Evolutionary conservation across 23 tunicate species (phyloP).

Genomic region (Diplosoma virens): DNA sequence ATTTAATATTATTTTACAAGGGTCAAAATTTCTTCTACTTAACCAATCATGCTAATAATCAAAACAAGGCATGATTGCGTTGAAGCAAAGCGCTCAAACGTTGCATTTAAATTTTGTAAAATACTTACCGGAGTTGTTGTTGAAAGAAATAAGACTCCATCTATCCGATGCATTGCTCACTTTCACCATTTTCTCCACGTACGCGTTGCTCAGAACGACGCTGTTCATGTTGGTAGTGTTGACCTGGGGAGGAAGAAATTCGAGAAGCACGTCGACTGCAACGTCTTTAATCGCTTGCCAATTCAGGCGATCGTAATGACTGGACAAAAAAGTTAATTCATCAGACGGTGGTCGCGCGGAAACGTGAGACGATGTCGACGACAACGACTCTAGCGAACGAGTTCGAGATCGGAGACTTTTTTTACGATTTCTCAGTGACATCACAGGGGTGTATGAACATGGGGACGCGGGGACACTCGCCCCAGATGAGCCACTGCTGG

Average conservation of each 20-base stretch:
- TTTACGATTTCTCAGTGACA: not conserved
- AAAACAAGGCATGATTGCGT: too few relatives aligned
- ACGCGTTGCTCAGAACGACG: conserved; percentile 77
- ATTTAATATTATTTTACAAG: too few relatives aligned
- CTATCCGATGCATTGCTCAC: conserved; percentile 71
- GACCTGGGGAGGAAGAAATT: conserved; percentile 65
- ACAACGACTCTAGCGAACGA: conserved; percentile 68
- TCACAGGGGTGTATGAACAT: not conserved
- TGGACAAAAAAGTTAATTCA: not conserved
- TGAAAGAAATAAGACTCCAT: conserved; percentile 95
- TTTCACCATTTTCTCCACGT: conserved; percentile 97
- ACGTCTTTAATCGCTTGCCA: conserved; percentile 90
- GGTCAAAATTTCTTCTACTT: too few relatives aligned
- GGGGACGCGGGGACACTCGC: conserved; percentile 78
- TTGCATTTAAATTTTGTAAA: not conserved
- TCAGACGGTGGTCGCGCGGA: not conserved
- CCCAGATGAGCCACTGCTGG: conserved; percentile 83
- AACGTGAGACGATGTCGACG: conserved; percentile 35
- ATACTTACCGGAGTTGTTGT: conserved; percentile 83
- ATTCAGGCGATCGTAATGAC: conserved; percentile 5
- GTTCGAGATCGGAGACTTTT: conserved; percentile 51
- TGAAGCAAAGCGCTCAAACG: too few relatives aligned
- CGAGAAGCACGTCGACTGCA: conserved; percentile 71
- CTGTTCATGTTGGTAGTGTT: conserved; percentile 62
- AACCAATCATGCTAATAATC: too few relatives aligned